Evolutionary conservation across 2,797 vertebrate genomes (phyloP), one percentile per base, ranked within the genome.

Genomic region (Heterohyrax brucei): DNA sequence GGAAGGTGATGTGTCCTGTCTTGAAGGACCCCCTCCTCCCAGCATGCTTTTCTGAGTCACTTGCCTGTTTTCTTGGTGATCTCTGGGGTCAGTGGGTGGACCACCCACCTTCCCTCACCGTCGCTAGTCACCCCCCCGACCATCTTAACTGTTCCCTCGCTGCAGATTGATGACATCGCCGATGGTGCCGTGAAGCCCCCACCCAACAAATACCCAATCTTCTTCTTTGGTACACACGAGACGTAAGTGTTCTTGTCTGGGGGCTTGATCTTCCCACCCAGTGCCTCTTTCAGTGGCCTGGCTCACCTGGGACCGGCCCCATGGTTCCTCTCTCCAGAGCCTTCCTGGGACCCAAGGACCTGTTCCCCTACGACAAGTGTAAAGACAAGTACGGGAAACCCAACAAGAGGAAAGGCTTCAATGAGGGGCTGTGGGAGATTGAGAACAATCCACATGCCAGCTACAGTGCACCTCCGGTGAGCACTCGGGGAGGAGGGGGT

Each of bases 371-470:
- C 64, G 99, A 99, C 91, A 99, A 99, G 78, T 99, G 99, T 95
- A 99, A 99, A 87, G 99, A 99, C 70, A 99, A 99, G 96, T 99
- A 99, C 26, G 99, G 99, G 66, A 99, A 99, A 91, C 99, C 99
- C 93, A 99, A 99, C 99, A 99, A 99, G 98, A 99, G 99, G 95
- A 99, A 99, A 99, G 99, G 99, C 93, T 99, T 99, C 98, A 99
- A 99, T 95, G 99, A 99, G 97, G 99, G 99, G 92, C 98, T 99
- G 98, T 99, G 99, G 99, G 99, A 99, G 98, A 99, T 99, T 97
- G 99, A 99, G 98, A 99, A 99, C 98, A 99, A 99, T 97, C 99
- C 99, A 50, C 99, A 99, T 28, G 99, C 99, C 95, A 99, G 99
- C 97, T 99, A 99, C 98, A 99, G 98, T 9, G 99, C 99, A 0